These are phyloP conservation scores for Montipora foliosa DNA, from an alignment of 64 coral and sea anemone genomes.

Conservation along the genomic window DNA sequence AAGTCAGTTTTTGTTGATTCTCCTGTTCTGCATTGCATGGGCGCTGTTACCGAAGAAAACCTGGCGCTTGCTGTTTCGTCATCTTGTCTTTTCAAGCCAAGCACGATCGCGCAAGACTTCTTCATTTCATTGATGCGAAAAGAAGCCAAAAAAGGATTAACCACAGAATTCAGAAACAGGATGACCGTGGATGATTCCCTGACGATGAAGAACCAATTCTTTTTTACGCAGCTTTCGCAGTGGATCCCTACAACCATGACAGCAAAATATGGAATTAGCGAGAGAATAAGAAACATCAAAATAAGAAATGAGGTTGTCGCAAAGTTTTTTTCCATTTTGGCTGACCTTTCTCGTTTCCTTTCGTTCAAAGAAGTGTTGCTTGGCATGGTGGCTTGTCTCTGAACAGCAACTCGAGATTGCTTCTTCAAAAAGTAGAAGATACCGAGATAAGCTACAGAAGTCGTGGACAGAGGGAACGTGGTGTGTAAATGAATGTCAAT, in stretches of 20 bases:
- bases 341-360: neutral
- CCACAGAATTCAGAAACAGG: neutral
- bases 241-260: neutral
- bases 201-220: neutral
- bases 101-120: neutral
- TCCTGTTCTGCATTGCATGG: too few species aligned
- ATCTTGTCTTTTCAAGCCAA: neutral
- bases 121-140: neutral
- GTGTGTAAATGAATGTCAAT: constrained; percentile 25
- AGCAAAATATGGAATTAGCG: neutral
- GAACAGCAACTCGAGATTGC: neutral
- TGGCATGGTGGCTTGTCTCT: neutral
- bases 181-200: neutral
- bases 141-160: too few species aligned
- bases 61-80: neutral
- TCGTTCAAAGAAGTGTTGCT: too few species aligned
- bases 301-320: constrained; percentile 3
- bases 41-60: too few species aligned
- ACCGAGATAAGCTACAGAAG: neutral
- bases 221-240: neutral
- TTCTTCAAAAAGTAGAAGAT: constrained; percentile 10
- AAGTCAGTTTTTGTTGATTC: too few species aligned
- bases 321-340: neutral
- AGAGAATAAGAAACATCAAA: neutral
- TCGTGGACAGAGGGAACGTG: neutral